These are phyloP conservation scores for Zalophus californianus DNA, from an alignment of 2,797 vertebrate genomes.

Conservation along the genomic window DNA sequence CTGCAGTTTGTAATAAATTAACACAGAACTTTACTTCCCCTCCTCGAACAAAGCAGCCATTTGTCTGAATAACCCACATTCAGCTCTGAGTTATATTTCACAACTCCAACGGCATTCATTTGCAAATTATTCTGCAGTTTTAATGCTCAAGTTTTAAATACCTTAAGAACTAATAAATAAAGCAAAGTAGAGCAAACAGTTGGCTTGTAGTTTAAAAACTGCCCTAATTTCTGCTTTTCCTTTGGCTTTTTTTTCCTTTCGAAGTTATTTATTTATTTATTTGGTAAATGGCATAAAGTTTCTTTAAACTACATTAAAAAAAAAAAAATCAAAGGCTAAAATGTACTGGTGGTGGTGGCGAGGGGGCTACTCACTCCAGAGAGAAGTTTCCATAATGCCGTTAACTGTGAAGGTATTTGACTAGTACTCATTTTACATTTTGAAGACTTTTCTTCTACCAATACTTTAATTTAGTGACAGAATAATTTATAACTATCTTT, in stretches of 20 bases:
- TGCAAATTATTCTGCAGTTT: constrained; percentile 96
- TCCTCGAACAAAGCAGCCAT: constrained; percentile 92
- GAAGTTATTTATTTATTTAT: constrained; percentile 83
- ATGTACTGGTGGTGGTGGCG: constrained; percentile 73
- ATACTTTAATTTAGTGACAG: constrained; percentile 80
- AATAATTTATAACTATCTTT: constrained; percentile 84
- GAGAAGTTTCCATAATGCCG: constrained; percentile 81
- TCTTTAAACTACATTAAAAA: constrained; percentile 87
- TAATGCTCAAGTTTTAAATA: constrained; percentile 95
- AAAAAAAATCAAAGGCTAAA: constrained; percentile 80
- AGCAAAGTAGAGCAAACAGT: constrained; percentile 94
- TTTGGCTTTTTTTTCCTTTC: constrained; percentile 83
- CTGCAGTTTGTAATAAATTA: constrained; percentile 98
- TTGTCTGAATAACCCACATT: constrained; percentile 94
- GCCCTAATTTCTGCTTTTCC: constrained; percentile 89
- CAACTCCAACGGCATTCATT: constrained; percentile 97
- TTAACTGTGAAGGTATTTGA: constrained; percentile 66
- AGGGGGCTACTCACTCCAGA: constrained; percentile 77
- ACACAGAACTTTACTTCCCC: constrained; percentile 93
- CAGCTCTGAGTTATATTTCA: constrained; percentile 96
- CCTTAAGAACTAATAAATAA: constrained; percentile 95
- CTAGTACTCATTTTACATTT: constrained; percentile 72
- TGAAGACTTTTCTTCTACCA: constrained; percentile 75
- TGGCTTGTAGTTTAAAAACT: constrained; percentile 91
- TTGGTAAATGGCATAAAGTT: constrained; percentile 84